Evolutionary conservation across 92 coral and sea anemone species (phyloP).

Genomic region (Epizoanthus fatuus): DNA sequence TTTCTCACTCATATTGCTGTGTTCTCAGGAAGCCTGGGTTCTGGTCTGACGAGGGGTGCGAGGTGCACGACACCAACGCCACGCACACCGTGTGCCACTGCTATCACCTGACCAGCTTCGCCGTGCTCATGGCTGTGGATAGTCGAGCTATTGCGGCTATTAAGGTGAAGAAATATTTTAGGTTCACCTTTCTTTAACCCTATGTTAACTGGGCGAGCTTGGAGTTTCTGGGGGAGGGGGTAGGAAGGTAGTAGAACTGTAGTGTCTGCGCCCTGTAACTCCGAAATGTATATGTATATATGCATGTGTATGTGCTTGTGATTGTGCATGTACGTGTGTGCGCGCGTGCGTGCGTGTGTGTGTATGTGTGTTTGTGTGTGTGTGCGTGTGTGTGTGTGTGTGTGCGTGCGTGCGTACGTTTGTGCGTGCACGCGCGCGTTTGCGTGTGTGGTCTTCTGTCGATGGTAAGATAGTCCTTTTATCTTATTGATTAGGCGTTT

Average conservation of each 20-base stretch:
- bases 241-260: no score
- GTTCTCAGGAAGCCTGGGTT: slow-evolving; percentile 63
- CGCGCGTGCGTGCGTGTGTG: slow-evolving; percentile 50
- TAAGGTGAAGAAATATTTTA: slow-evolving; percentile 52
- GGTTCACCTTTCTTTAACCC: background rate
- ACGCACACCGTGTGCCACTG: slow-evolving; percentile 88
- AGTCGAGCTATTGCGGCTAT: slow-evolving; percentile 40
- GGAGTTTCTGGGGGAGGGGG: background rate
- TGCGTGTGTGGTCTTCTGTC: background rate
- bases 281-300: no score
- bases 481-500: background rate
- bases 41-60: slow-evolving; percentile 90
- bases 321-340: no score
- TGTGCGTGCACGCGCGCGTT: slow-evolving; percentile 38
- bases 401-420: background rate
- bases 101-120: slow-evolving; percentile 91
- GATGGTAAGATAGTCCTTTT: slow-evolving; percentile 29
- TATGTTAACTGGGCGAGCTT: background rate
- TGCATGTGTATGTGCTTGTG: no score
- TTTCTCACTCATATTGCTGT: no score
- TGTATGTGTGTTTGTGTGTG: background rate
- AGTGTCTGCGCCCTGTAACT: no score
- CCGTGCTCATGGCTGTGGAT: slow-evolving; percentile 86
- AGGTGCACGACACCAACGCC: slow-evolving; percentile 48
- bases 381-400: background rate